Evolutionary conservation across 2,888 invertebrate species (phyloP).

Genomic region (Leptogaster cylindrica): DNA sequence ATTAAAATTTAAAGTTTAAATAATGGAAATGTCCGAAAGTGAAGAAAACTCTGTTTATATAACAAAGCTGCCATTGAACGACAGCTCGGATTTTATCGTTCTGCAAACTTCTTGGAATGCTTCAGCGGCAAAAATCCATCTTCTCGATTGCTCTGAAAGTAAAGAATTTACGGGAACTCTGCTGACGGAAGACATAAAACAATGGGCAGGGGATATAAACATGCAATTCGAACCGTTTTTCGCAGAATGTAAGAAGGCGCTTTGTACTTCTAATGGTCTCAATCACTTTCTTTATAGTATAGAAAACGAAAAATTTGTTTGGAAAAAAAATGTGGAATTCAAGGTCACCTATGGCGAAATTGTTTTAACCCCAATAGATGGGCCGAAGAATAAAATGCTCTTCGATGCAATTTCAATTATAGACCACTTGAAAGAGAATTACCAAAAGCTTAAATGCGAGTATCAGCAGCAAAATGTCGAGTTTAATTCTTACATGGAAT

Average conservation of each 20-base stretch:
- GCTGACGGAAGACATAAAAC: constrained; percentile 49
- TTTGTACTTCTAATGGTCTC: constrained; percentile 51
- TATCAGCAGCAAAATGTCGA: constrained; percentile 35
- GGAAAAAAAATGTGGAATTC: constrained; percentile 52
- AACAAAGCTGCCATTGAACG: neutral
- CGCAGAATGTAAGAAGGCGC: constrained; percentile 52
- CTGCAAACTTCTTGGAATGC: neutral
- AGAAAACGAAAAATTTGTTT: constrained; percentile 48
- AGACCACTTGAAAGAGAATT: neutral
- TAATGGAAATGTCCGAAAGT: neutral
- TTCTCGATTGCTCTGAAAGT: neutral
- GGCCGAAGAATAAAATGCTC: constrained; percentile 3
- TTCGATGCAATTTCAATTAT: constrained; percentile 13
- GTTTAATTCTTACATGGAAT: constrained; percentile 45
- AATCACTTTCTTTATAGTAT: constrained; percentile 52
- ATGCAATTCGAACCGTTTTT: constrained; percentile 51
- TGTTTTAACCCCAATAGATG: constrained; percentile 36
- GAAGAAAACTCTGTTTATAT: neutral
- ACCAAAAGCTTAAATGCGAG: neutral
- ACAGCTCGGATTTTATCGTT: neutral
- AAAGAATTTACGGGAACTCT: constrained; percentile 48
- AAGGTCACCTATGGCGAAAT: constrained; percentile 52
- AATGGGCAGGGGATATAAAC: constrained; percentile 53
- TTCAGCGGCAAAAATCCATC: neutral
- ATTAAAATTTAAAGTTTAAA: neutral